Conservation (phyloP, 64 coral and sea anemone species). For the Stylophora pistillata region DNA sequence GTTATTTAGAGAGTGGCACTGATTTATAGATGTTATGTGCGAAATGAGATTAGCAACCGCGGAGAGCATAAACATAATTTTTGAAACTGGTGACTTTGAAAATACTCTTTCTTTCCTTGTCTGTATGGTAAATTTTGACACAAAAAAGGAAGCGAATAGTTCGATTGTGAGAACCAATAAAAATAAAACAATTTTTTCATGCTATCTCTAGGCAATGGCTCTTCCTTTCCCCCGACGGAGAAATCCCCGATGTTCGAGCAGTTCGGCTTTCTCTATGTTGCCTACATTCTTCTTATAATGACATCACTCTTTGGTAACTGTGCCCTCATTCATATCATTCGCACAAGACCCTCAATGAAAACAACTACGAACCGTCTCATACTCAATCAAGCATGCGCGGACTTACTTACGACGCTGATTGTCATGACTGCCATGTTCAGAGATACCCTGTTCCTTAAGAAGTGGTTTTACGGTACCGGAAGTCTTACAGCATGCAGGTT, state of each 20-base stretch:
- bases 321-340: not conserved
- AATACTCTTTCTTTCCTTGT: too few relatives aligned
- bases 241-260: not conserved
- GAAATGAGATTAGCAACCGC: too few relatives aligned
- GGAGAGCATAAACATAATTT: too few relatives aligned
- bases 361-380: constrained; percentile 9
- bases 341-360: not conserved
- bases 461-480: not conserved
- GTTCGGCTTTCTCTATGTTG: not conserved
- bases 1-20: too few relatives aligned
- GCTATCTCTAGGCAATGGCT: not conserved
- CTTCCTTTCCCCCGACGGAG: not conserved
- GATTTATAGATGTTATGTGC: too few relatives aligned
- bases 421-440: not conserved
- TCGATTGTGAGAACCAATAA: too few relatives aligned
- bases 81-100: too few relatives aligned
- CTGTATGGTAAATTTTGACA: too few relatives aligned
- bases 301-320: constrained; percentile 3
- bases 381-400: constrained; percentile 2
- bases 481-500: not conserved
- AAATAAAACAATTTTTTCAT: not conserved
- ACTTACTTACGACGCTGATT: not conserved
- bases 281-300: not conserved
- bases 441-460: not conserved
- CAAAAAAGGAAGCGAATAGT: too few relatives aligned